These are phyloP conservation scores for Rhyacophila evoluta DNA, from an alignment of 2,888 invertebrate species.

Conservation along the genomic window DNA sequence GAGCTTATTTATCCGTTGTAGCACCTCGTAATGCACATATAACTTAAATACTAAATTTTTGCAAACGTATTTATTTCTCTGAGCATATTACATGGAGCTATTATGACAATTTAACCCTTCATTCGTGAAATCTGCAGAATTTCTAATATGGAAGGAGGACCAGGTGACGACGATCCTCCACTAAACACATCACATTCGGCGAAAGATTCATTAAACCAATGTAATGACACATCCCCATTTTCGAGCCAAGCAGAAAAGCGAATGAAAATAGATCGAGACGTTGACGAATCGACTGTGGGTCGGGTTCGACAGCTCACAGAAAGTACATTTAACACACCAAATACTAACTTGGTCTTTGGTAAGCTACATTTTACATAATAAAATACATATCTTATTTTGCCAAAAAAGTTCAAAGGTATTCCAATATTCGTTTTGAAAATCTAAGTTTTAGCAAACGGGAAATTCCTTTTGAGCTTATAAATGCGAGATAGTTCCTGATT, in stretches of 20 bases:
- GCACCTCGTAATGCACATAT: background rate
- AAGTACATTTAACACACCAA: background rate
- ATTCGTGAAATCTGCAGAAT: background rate
- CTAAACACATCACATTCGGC: background rate
- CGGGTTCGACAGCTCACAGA: background rate
- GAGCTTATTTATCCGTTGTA: background rate
- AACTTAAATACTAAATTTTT: background rate
- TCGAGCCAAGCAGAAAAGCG: conserved; percentile 43
- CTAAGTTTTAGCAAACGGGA: too few species aligned
- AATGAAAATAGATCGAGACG: conserved; percentile 32
- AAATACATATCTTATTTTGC: too few species aligned
- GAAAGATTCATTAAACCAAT: background rate
- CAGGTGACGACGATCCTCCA: conserved; percentile 3
- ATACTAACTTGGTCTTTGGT: background rate
- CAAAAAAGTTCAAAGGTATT: too few species aligned
- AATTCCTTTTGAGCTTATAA: too few species aligned
- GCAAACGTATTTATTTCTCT: background rate
- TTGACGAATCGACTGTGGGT: background rate
- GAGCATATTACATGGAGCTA: background rate
- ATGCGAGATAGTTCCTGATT: too few species aligned
- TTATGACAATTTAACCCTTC: conserved; percentile 1
- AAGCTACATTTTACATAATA: background rate
- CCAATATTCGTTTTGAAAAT: too few species aligned
- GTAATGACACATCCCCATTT: conserved; percentile 7
- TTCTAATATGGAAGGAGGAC: conserved; percentile 17